Conservation (phyloP, 2,888 invertebrate genomes). For the Ctena decussata region DNA sequence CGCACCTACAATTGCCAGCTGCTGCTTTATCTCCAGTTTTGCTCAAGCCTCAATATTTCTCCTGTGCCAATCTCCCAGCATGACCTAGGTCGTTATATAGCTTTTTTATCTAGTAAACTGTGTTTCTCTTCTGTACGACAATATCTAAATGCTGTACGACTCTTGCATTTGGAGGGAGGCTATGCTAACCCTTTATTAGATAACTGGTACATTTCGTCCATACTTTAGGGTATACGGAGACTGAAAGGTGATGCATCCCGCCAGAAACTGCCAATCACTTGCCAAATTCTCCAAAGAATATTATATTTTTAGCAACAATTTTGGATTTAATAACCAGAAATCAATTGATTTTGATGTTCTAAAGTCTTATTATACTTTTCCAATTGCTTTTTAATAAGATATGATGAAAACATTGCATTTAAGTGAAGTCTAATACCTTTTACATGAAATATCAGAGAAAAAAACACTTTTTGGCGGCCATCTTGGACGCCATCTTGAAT, state of each 20-base stretch:
- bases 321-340: too few relatives aligned
- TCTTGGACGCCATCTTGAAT: too few relatives aligned
- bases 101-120: not conserved
- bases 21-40: slow-evolving; percentile 19
- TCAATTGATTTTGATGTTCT: too few relatives aligned
- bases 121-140: not conserved
- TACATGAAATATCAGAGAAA: too few relatives aligned
- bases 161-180: not conserved
- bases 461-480: too few relatives aligned
- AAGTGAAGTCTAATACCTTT: too few relatives aligned
- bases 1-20: slow-evolving; percentile 27
- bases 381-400: too few relatives aligned
- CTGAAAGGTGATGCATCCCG: not conserved
- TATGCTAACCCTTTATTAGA: too few relatives aligned
- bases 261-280: slow-evolving; percentile 22
- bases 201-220: not conserved
- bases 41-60: not conserved
- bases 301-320: too few relatives aligned
- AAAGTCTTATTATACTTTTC: too few relatives aligned
- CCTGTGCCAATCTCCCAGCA: not conserved
- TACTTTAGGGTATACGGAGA: not conserved
- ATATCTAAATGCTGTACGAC: not conserved
- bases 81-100: not conserved
- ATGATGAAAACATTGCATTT: too few relatives aligned
- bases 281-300: not conserved